A percentile compares a stretch with the other conserved stretches of the same genome.
Evolutionary conservation across 1,140 invertebrate genomes (phyloP).

Genomic region (Aphelenchoides besseyi): DNA sequence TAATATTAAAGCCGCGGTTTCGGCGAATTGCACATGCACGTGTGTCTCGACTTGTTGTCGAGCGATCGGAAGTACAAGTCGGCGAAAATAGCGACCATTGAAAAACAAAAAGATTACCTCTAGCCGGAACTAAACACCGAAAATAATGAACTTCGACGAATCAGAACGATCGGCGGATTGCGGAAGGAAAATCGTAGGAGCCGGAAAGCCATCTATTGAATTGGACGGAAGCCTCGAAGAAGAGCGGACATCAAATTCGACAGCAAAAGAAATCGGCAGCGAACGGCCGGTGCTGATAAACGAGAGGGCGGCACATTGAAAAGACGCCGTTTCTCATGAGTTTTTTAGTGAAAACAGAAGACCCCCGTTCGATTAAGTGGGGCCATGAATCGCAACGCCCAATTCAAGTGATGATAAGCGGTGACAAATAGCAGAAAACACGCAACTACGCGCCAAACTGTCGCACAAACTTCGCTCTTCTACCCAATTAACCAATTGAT

Average conservation of each 20-base stretch:
- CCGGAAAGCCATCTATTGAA: too few species aligned
- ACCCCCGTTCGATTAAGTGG: background rate
- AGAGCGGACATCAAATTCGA: background rate
- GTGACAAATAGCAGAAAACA: background rate
- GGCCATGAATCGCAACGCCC: background rate
- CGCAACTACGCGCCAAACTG: background rate
- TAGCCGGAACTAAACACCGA: too few species aligned
- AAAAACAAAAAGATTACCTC: too few species aligned
- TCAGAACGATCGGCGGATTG: too few species aligned
- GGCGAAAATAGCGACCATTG: too few species aligned
- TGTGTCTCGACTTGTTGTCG: too few species aligned
- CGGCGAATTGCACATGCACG: too few species aligned
- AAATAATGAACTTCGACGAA: too few species aligned
- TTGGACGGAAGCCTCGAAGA: too few species aligned
- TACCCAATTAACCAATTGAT: constrained; percentile 1
- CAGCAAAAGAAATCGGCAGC: background rate
- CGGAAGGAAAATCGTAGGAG: too few species aligned
- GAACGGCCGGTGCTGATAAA: background rate
- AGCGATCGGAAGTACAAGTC: too few species aligned
- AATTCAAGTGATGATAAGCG: constrained; percentile 2
- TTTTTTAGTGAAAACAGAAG: background rate
- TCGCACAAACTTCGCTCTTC: background rate
- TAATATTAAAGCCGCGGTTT: too few species aligned
- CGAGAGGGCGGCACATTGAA: background rate
- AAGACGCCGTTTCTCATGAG: background rate